Percentiles rank a stretch among this genome's conserved stretches.
phyloP scores from a whole-genome alignment of 2,113 vertebrate genomes.

The Aythya baeri region DNA sequence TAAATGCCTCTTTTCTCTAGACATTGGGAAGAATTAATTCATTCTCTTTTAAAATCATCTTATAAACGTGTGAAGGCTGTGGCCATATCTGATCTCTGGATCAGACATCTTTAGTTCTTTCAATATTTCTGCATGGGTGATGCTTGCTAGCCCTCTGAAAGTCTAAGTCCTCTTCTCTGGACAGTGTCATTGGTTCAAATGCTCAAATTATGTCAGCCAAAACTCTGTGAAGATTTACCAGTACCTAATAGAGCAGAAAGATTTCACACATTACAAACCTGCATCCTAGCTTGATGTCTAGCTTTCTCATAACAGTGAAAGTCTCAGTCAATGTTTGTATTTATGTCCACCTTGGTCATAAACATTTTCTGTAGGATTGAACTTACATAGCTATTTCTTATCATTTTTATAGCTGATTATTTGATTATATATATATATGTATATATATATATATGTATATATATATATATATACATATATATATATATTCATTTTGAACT shows the following conservation, averaged over 20 bases:
- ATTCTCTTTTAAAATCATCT: not conserved
- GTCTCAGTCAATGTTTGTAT: accelerated
- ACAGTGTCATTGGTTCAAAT: not conserved
- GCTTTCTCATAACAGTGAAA: not conserved
- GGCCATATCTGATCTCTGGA: not conserved
- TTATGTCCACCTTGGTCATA: not conserved
- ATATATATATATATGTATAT: not conserved
- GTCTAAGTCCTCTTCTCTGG: not conserved
- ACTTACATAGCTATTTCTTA: not conserved
- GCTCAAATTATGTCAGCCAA: not conserved
- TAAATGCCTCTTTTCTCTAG: not conserved
- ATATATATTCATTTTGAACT: not conserved
- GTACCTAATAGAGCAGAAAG: not conserved
- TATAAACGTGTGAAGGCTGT: not conserved
- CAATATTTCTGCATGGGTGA: not conserved
- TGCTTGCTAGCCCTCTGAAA: not conserved
- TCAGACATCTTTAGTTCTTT: not conserved
- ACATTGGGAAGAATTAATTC: not conserved
- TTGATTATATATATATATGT: not conserved
- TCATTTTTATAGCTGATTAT: not conserved
- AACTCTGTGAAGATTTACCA: not conserved
- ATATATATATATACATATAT: not conserved
- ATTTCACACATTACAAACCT: not conserved
- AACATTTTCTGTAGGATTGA: not conserved
- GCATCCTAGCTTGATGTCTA: not conserved